These are phyloP conservation scores for Drosophila cognata DNA, from an alignment of 2,888 invertebrate genomes.

Conservation along the genomic window DNA sequence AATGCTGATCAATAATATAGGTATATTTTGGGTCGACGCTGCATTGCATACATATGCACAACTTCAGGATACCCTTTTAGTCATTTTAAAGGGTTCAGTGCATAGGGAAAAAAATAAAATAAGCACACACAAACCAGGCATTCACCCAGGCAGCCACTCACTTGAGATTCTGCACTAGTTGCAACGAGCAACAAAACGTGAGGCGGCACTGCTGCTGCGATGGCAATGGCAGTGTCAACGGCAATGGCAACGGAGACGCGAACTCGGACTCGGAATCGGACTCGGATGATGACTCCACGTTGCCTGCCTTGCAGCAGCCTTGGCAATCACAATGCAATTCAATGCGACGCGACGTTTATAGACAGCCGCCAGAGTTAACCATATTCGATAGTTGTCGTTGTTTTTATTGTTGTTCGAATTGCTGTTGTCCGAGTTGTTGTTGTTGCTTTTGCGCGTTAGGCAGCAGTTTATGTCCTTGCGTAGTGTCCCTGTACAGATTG, in stretches of 20 bases:
- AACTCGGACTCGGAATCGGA: conserved; percentile 34
- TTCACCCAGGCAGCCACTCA: conserved; percentile 60
- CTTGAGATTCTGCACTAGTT: conserved; percentile 83
- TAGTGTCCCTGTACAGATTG: conserved; percentile 49
- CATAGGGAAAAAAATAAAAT: not conserved
- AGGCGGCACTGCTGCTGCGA: conserved; percentile 79
- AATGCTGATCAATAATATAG: not conserved
- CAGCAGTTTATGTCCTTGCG: conserved; percentile 58
- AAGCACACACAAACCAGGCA: not conserved
- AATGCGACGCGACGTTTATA: conserved; percentile 39
- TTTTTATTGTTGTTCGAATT: conserved; percentile 22
- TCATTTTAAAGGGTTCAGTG: not conserved
- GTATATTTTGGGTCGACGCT: no score
- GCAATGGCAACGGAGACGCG: conserved; percentile 13
- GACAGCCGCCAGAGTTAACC: conserved; percentile 54
- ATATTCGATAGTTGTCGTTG: conserved; percentile 55
- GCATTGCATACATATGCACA: not conserved
- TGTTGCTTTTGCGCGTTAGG: conserved; percentile 31
- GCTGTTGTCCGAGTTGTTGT: conserved; percentile 18
- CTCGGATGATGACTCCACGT: conserved; percentile 68
- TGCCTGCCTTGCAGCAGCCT: conserved; percentile 68
- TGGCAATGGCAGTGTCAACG: conserved; percentile 30
- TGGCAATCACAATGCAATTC: conserved; percentile 54
- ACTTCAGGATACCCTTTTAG: not conserved
- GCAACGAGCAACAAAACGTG: conserved; percentile 82